Percentiles rank a stretch among this genome's conserved stretches.
These are phyloP conservation scores for Acrocephalus scirpaceus DNA, from an alignment of 2,797 vertebrate species.

Conservation along the genomic window DNA sequence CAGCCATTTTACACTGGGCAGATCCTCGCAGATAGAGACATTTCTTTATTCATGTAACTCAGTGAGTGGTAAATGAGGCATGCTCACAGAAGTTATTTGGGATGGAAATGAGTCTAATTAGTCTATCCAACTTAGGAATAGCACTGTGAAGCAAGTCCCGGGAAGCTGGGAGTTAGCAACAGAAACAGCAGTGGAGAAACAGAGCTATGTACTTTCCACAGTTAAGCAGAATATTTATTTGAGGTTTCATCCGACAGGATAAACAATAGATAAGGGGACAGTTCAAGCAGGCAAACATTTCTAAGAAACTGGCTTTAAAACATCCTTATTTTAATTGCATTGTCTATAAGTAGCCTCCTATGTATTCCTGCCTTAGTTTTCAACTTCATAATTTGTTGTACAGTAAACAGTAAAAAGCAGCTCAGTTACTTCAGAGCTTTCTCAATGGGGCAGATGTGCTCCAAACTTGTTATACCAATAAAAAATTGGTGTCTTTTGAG, in stretches of 20 bases:
- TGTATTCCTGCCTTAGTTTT: neutral
- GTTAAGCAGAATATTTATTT: conserved; percentile 20
- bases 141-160: conserved; percentile 8
- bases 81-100: conserved; percentile 72
- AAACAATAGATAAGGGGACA: conserved; percentile 34
- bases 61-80: conserved; percentile 76
- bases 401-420: neutral
- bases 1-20: conserved; percentile 18
- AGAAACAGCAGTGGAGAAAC: conserved; percentile 4
- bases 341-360: neutral
- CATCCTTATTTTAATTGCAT: neutral
- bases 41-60: conserved; percentile 75
- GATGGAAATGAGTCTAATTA: conserved; percentile 77
- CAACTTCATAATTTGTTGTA: neutral
- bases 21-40: conserved; percentile 58
- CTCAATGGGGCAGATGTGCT: neutral
- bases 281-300: neutral
- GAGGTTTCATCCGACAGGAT: neutral
- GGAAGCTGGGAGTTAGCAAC: conserved; percentile 20
- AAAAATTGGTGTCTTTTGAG: conserved; percentile 12
- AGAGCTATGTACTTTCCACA: neutral
- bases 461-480: neutral
- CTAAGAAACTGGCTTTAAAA: neutral
- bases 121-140: conserved; percentile 53
- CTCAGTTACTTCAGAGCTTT: neutral